Conservation (phyloP, 2,113 vertebrate species). For the Prunella himalayana region DNA sequence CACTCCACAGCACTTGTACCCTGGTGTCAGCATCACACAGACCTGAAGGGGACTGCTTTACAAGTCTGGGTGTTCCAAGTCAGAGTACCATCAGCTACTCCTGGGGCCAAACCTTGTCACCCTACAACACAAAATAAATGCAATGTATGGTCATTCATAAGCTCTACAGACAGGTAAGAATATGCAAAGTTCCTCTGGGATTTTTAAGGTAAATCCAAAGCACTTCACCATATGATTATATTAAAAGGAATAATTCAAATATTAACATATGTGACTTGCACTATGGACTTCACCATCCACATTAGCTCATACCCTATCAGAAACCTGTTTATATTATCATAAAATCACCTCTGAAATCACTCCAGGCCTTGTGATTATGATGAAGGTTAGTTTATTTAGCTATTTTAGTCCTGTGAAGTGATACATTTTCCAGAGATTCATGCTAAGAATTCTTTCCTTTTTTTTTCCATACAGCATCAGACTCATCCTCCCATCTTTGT, state of each 20-base stretch:
- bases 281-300: neutral
- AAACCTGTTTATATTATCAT: neutral
- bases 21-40: accelerated
- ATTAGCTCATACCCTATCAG: neutral
- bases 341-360: neutral
- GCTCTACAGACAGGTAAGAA: neutral
- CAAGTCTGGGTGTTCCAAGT: neutral
- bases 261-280: neutral
- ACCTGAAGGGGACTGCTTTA: neutral
- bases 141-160: accelerated
- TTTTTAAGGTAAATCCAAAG: neutral
- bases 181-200: neutral
- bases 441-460: neutral
- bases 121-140: neutral
- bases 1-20: neutral
- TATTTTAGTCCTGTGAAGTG: neutral
- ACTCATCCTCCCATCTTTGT: neutral
- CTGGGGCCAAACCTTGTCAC: neutral
- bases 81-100: neutral
- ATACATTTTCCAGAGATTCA: neutral
- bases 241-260: neutral
- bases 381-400: neutral
- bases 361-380: neutral
- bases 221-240: neutral
- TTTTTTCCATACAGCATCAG: neutral